A percentile compares a stretch with the other conserved stretches of the same genome.
These are phyloP conservation scores for Ceraclea dissimilis DNA, from an alignment of 2,888 invertebrate species.

Conservation along the genomic window DNA sequence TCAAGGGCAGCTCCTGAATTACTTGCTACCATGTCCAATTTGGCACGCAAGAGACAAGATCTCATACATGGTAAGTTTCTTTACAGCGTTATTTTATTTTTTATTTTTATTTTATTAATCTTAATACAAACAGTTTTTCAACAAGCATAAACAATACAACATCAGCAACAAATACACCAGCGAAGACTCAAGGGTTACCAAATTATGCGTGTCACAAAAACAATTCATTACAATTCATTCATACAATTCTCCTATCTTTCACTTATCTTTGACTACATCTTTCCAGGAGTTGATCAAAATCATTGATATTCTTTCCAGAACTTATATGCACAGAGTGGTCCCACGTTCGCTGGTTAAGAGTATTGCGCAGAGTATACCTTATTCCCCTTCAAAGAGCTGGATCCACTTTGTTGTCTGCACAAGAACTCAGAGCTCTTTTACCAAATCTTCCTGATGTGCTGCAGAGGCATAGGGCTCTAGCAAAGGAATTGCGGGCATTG, in stretches of 20 bases:
- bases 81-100: not conserved
- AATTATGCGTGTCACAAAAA: too few species aligned
- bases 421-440: conserved; percentile 71
- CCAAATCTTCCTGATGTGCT: conserved; percentile 79
- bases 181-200: too few species aligned
- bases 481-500: conserved; percentile 34
- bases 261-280: too few species aligned
- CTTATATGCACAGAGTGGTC: conserved; percentile 79
- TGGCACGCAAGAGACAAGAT: conserved; percentile 43
- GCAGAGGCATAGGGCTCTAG: conserved; percentile 38
- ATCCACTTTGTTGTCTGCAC: conserved; percentile 58
- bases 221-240: too few species aligned
- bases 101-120: conserved; percentile 30
- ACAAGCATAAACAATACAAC: too few species aligned
- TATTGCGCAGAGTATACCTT: conserved; percentile 76
- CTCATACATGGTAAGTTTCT: conserved; percentile 47
- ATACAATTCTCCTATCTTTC: too few species aligned
- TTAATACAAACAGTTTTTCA: too few species aligned
- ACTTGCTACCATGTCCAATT: conserved; percentile 35
- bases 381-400: conserved; percentile 59
- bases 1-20: conserved; percentile 40
- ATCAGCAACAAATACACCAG: too few species aligned
- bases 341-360: conserved; percentile 82
- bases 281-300: too few species aligned
- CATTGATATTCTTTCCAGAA: conserved; percentile 47